Base-by-base conservation (phyloP, 2,797 vertebrate species). In the Hydrocynus forskahlii region DNA sequence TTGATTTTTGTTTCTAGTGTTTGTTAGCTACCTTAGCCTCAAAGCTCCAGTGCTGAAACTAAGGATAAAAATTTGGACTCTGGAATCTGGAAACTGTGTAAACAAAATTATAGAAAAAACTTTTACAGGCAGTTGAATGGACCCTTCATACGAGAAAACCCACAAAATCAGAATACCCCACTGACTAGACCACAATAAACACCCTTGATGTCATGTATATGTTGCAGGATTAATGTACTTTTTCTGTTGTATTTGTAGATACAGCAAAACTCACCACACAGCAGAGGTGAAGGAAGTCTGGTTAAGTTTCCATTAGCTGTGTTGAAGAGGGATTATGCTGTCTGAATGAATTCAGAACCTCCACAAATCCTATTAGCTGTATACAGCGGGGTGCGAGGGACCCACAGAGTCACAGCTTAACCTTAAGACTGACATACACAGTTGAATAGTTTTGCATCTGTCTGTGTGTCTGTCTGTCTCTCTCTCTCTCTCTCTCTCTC, bases 291-390 rank as follows among this genome's bases (percentile, higher is more conserved):
- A 38, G 35, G 48, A 71, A 72, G 52, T 25, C 69, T 82, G 50
- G 66, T 74, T 80, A 43, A 69, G 67, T 76, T 81, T 84, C 82
- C 71, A 77, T 84, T 84, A 80, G 69, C 74, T 60, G 52, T 73
- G 52, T 21, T 75, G 74, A 81, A 35, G 84, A 71, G 66, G 81
- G 82, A 81, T 64, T 67, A 79, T 83, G 35, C 69, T 75, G 74
- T 80, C 81, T 81, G 70, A 60, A 75, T 85, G 81, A 81, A 76
- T 83, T 80, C 76, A 43, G 73, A 75, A 72, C 66, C 76, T 84
- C 68, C 62, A 48, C 73, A 77, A 77, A 84, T 84, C 73, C 63
- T 70, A 75, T 80, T 82, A 77, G 43, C 55, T 68, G 59, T 64
- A 48, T 45, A 70, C 40, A 17, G 29, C 1, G 68, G 76, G 69